Evolutionary conservation across 30 jellyfish, hydroid and myxozoan genomes (phyloP).

Genomic region (Hydractinia echinata): DNA sequence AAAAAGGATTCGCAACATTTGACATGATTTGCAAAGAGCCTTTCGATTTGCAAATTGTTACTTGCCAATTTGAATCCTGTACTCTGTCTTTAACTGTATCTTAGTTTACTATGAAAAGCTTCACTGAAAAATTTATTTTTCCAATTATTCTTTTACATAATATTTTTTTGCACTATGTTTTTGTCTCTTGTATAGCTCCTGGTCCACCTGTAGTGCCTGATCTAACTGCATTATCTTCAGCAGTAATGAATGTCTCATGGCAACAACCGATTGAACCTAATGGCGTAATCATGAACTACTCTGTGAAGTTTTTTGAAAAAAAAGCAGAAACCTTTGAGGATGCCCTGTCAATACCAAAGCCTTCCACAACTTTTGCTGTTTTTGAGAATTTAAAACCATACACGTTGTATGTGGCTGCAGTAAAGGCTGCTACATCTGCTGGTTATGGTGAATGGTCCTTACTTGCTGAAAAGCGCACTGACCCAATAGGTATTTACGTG

Average conservation of each 20-base stretch:
- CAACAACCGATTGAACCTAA: constrained; percentile 46
- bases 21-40: too few relatives aligned
- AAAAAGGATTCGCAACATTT: not conserved
- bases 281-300: constrained; percentile 62
- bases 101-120: not conserved
- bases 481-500: constrained; percentile 36
- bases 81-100: not conserved
- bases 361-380: not conserved
- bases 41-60: too few relatives aligned
- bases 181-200: constrained; percentile 42
- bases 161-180: not conserved
- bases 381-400: constrained; percentile 41
- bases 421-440: constrained; percentile 52
- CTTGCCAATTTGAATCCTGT: too few relatives aligned
- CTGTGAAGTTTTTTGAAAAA: constrained; percentile 42
- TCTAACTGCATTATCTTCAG: constrained; percentile 1
- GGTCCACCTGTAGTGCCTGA: constrained; percentile 39
- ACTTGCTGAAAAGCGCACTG: constrained; percentile 34
- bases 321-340: constrained; percentile 19
- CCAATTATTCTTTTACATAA: not conserved
- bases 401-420: constrained; percentile 39
- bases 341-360: constrained; percentile 23
- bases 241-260: constrained; percentile 48
- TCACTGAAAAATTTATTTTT: not conserved
- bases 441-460: constrained; percentile 75